Evolutionary conservation across 2,113 vertebrate genomes (phyloP), one percentile per base, ranked within the genome.

Genomic region (Mola mola): DNA sequence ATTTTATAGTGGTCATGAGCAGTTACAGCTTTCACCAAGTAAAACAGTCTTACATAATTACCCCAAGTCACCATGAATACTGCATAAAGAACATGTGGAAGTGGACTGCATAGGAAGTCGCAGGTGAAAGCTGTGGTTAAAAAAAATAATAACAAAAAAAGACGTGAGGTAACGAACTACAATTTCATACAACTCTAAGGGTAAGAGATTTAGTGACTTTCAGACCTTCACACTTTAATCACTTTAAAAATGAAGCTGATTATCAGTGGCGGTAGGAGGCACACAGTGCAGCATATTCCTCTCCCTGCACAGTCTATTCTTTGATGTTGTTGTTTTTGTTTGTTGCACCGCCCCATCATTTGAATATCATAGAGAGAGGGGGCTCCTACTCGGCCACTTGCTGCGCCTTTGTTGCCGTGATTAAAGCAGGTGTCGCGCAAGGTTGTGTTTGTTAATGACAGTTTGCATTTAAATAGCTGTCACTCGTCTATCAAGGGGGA

Each of bases 361-460:
- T 92, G 88, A 91, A 92, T 92, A 92, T 91, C 90, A 91, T 86
- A 91, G 85, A 61, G 81, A 73, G 87, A 56, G 67, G 85, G 76
- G 81, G 86, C 89, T 85, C 85, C 79, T 76, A 33, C 82, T 79
- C 79, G 88, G 90, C 88, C 90, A 87, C 89, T 89, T 20, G 84
- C 89, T 85, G 90, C 71, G 85, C 87, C 89, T 92, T 91, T 91
- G 91, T 90, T 91, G 89, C 78, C 57, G 81, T 91, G 89, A 92
- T 92, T 90, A 92, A 92, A 91, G 91, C 90, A 90, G 91, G 89
- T 91, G 91, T 89, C 88, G 79, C 84, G 68, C 83, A 73, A 83
- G 90, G 87, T 87, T 89, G 85, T 88, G 89, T 87, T 90, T 86
- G 87, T 88, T 91, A 92, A 92, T 87, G 90, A 91, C 90, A 89